These are phyloP conservation scores for Halichondria panicea DNA, from an alignment of 37 sponge, comb jelly and placozoan genomes.

Conservation along the genomic window DNA sequence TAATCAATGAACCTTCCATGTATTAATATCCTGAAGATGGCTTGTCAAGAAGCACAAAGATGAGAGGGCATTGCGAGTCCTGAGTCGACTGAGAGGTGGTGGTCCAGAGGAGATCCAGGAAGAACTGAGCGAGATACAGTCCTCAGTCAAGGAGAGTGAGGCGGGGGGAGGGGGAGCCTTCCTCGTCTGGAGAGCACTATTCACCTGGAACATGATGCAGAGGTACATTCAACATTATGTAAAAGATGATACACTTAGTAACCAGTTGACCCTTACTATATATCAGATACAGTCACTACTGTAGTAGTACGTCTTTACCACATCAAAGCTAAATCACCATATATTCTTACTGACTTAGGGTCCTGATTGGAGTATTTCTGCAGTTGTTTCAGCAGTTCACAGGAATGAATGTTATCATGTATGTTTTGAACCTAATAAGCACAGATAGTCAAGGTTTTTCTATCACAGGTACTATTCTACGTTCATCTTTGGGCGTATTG, in stretches of 20 bases:
- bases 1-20: no score
- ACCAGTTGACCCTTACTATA: no score
- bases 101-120: background rate
- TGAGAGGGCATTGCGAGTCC: background rate
- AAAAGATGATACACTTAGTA: no score
- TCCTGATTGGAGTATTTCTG: conserved; percentile 48
- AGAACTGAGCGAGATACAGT: conserved; percentile 16
- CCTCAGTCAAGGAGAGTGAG: background rate
- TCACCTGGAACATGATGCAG: conserved; percentile 4
- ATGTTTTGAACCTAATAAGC: no score
- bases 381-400: conserved; percentile 81
- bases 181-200: background rate
- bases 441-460: no score
- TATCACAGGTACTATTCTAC: conserved; percentile 77
- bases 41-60: conserved; percentile 35
- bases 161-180: background rate
- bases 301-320: no score
- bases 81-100: conserved; percentile 10
- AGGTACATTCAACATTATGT: background rate
- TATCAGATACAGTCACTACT: no score
- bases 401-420: conserved; percentile 87
- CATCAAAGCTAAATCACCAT: no score
- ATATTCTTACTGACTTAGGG: no score
- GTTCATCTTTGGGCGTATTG: conserved; percentile 46
- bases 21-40: conserved; percentile 30